Evolutionary conservation across 2,888 invertebrate genomes (phyloP), one percentile per base, ranked within the genome.

Genomic region (Hemicrepidius hirtus): DNA sequence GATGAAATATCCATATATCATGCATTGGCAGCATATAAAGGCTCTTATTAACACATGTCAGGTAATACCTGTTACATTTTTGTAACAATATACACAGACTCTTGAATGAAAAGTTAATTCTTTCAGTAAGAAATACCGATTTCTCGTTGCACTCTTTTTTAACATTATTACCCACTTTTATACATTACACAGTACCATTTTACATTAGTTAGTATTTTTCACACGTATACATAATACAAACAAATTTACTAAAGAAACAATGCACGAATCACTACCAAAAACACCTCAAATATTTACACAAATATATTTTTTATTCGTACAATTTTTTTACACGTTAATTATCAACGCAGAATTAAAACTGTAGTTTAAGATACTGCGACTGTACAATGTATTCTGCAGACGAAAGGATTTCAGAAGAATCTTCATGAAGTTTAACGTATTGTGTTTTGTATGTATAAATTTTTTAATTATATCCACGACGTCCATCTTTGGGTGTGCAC

Each of bases 11-110:
- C 97, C 97, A 0, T 99, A 97, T 86, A 96, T 99, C 67, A 95
- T 98, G 82, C 98, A 99, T 85, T 94, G 94, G 92, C 97, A 97
- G 80, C 97, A 98, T 86, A 91, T 99, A 71, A 99, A 98, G 84
- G 92, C 94, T 0, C 88, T 97, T 0, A 90, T 97, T 12, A 93
- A 92, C 76, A 96, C 96, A 0, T 94, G 96, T 32, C 96, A 96
- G 91, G 97, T 95, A 88, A 84, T 24, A 24, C 24, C 24, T 24
- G 5, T 2, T 24, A 24, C 3, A 9, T 32, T 32, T 32, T 32
- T 32, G 7, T 32, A 32, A 7, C 1, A 32, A 32, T 9, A 32
- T 32, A 32, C 4, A 32, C 5, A 32, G 3, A 32, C 32, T 32
- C 32, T 32, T 32, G 32, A 32, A 32, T 32, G 32, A 32, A 32